phyloP scores from a whole-genome alignment of 64 coral and sea anemone genomes.

The Platygyra sinensis region DNA sequence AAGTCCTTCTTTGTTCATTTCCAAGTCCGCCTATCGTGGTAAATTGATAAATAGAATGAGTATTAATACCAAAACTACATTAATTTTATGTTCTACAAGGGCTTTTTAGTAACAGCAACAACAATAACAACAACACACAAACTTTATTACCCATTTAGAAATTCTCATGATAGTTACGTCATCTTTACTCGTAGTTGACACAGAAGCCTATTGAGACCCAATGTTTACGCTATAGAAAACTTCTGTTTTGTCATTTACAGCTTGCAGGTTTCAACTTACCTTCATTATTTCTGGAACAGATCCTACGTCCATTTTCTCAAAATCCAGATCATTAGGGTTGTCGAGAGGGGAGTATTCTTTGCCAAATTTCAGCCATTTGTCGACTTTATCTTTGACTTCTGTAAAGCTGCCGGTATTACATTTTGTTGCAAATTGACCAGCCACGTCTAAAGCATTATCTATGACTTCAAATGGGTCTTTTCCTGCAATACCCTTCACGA shows the following conservation, averaged over 20 bases:
- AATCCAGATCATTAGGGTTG: not conserved
- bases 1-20: not conserved
- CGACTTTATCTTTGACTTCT: not conserved
- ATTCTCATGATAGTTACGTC: too few species aligned
- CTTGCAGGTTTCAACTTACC: not conserved
- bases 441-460: not conserved
- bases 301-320: not conserved
- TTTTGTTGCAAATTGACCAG: not conserved
- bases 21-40: not conserved
- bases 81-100: too few species aligned
- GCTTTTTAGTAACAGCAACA: too few species aligned
- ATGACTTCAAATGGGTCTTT: not conserved
- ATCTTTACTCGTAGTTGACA: too few species aligned
- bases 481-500: not conserved
- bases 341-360: not conserved
- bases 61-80: not conserved
- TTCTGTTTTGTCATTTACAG: too few species aligned
- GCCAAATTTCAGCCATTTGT: not conserved
- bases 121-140: too few species aligned
- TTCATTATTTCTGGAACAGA: constrained; percentile 1
- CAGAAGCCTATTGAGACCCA: too few species aligned
- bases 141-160: too few species aligned
- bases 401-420: not conserved
- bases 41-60: not conserved
- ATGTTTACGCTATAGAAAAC: too few species aligned